Evolutionary conservation across 1,140 invertebrate genomes (phyloP).

Genomic region (Portunus trituberculatus): DNA sequence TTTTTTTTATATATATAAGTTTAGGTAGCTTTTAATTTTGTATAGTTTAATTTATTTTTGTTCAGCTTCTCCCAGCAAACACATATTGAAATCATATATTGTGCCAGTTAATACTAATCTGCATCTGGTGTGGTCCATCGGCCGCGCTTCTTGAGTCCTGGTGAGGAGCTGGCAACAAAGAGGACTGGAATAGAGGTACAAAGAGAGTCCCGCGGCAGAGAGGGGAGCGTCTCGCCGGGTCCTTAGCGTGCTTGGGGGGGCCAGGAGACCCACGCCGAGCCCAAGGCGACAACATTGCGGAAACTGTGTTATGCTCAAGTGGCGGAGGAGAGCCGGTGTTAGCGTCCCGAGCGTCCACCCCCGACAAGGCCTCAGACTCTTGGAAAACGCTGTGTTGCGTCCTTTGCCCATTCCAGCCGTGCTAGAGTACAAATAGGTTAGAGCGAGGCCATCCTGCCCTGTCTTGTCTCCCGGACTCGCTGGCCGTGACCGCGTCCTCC

Average conservation of each 20-base stretch:
- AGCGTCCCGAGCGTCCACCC: conserved; percentile 56
- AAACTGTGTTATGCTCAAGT: conserved; percentile 66
- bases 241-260: background rate
- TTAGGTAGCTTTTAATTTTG: conserved; percentile 72
- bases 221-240: background rate
- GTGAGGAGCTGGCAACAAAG: conserved; percentile 50
- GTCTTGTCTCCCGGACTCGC: conserved; percentile 72
- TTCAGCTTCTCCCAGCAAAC: conserved; percentile 74
- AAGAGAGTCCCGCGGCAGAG: conserved; percentile 61
- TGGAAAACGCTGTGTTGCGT: conserved; percentile 69
- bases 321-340: conserved; percentile 63
- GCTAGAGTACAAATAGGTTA: conserved; percentile 77
- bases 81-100: conserved; percentile 72
- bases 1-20: conserved; percentile 62
- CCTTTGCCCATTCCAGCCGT: conserved; percentile 76
- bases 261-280: background rate
- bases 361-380: conserved; percentile 63
- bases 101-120: conserved; percentile 73
- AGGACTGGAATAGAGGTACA: conserved; percentile 71
- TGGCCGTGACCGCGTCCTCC: conserved; percentile 70
- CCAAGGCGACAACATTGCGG: background rate
- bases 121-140: conserved; percentile 65
- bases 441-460: conserved; percentile 75
- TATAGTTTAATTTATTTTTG: conserved; percentile 76
- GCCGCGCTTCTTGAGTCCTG: conserved; percentile 47